Conservation (phyloP, 2,888 invertebrate genomes). For the Lasioglossum oenotherae region DNA sequence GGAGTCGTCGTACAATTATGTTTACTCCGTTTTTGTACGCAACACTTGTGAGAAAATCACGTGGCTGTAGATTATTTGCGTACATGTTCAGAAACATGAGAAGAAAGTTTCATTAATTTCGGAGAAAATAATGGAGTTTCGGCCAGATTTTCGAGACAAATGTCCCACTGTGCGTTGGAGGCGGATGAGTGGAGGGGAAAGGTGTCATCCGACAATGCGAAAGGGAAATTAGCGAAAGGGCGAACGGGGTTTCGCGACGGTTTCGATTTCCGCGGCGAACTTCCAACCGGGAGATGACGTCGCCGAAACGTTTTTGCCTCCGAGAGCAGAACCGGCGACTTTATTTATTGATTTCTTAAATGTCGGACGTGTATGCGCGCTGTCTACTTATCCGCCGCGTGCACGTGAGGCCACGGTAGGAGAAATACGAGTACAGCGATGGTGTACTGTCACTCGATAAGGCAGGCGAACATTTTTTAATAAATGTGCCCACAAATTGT, state of each 20-base stretch:
- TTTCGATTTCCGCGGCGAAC: background rate
- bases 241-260: background rate
- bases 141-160: background rate
- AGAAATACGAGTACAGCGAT: background rate
- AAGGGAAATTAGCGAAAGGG: background rate
- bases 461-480: background rate
- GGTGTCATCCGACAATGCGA: background rate
- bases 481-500: background rate
- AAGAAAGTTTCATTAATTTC: background rate
- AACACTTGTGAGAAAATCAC: too few relatives aligned
- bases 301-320: conserved; percentile 19
- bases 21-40: too few relatives aligned
- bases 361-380: conserved; percentile 33
- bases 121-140: background rate
- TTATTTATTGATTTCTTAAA: conserved; percentile 58
- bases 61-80: background rate
- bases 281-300: conserved; percentile 8
- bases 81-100: background rate
- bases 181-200: background rate
- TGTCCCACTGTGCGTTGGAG: background rate
- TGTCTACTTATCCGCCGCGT: conserved; percentile 18
- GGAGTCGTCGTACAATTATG: too few relatives aligned
- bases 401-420: background rate
- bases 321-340: conserved; percentile 20
- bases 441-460: background rate